These are phyloP conservation scores for Laticauda colubrina DNA, from an alignment of 2,113 vertebrate species.

Conservation along the genomic window DNA sequence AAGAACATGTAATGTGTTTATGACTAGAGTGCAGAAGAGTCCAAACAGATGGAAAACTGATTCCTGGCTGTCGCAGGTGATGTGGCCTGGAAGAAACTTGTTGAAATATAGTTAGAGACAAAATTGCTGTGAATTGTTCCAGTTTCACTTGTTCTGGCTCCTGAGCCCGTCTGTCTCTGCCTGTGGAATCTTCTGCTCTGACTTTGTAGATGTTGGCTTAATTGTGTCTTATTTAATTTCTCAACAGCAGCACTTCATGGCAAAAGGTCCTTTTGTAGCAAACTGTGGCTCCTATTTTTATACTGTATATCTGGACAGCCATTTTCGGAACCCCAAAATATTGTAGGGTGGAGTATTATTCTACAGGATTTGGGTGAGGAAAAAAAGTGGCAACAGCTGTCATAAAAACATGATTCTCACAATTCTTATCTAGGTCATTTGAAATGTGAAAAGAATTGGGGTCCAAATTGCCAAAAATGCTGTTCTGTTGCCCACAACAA, in stretches of 20 bases:
- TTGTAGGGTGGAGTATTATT: not conserved
- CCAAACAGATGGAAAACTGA: constrained; percentile 18
- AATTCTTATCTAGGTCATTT: not conserved
- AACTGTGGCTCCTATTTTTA: not conserved
- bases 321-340: not conserved
- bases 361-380: not conserved
- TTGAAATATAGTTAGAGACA: not conserved
- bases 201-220: not conserved
- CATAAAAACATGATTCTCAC: not conserved
- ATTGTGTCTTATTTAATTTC: not conserved
- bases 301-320: not conserved
- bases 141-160: not conserved
- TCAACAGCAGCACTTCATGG: not conserved
- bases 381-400: not conserved
- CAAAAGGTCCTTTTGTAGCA: not conserved
- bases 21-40: constrained; percentile 7
- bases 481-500: not conserved
- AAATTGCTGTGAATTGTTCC: constrained; percentile 2
- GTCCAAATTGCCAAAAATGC: not conserved
- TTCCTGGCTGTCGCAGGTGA: constrained; percentile 22
- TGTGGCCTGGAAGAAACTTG: not conserved
- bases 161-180: not conserved
- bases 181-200: constrained; percentile 1
- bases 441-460: not conserved
- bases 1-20: constrained; percentile 9